Conservation (phyloP, 92 coral and sea anemone genomes). For the Micromussa lordhowensis region DNA sequence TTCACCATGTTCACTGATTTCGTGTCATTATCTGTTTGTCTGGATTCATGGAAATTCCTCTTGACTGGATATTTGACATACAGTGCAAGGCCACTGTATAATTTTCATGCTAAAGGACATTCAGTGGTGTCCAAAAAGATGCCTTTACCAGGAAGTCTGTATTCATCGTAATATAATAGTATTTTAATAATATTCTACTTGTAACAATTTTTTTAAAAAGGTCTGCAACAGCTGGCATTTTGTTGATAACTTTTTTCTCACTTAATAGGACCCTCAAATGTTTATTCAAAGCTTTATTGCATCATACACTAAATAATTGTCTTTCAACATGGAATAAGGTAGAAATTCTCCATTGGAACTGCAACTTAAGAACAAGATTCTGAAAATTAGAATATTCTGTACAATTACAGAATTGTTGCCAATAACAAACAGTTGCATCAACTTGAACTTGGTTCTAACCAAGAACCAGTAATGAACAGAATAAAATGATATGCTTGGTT, state of each 20-base stretch:
- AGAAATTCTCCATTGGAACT: background rate
- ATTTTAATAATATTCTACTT: no score
- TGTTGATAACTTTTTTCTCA: background rate
- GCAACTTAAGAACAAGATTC: background rate
- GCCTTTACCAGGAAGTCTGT: background rate
- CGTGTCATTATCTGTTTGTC: background rate
- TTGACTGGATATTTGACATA: background rate
- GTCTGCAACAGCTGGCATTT: background rate
- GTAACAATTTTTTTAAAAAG: no score
- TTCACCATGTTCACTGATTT: background rate
- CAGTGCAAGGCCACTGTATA: background rate
- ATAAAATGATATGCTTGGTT: background rate
- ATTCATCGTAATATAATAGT: no score
- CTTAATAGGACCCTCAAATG: background rate
- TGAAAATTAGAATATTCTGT: background rate
- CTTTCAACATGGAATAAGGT: constrained; percentile 6
- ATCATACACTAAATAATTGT: background rate
- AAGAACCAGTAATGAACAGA: background rate
- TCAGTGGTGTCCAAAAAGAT: background rate
- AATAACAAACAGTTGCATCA: background rate
- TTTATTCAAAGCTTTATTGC: constrained; percentile 15
- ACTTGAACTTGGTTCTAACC: background rate
- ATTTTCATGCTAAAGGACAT: background rate
- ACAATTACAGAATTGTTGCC: background rate
- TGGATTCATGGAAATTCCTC: background rate